Evolutionary conservation across 2,888 invertebrate species (phyloP), one percentile per base, ranked within the genome.

Genomic region (Ectropis crepuscularia): DNA sequence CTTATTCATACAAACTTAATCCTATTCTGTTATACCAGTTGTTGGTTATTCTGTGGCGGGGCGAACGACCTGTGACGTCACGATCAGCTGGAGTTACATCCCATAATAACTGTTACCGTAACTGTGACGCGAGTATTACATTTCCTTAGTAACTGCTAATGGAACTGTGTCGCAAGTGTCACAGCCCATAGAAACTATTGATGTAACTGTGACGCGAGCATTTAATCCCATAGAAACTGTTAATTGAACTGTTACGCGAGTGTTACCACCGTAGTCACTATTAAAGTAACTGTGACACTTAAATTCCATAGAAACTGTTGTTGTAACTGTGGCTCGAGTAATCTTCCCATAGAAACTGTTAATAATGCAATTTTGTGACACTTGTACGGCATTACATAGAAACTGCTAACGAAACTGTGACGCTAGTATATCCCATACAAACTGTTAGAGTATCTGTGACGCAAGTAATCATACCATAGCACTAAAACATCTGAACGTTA

Each of bases 31-130:
- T 9, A 10, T 2, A 6, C 9, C 51, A 36, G n/a, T 37, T 8
- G 45, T 12, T 41, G 46, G 50, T 57, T 51, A 38, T 11, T 46
- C 42, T 61, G 51, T 49, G 68, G 68, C 64, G 74, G 90, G 87
- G 88, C 88, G 80, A 28, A 59, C 79, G 88, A 83, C 88, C 89
- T 74, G 74, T 89, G 89, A 90, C 90, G 90, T 90, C 88, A 88
- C 79, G 70, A 86, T 86, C 90, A 90, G 89, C 91, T 91, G 90
- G 79, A 77, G 67, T 72, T 80, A 85, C 84, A 82, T 74, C 79
- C 76, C 76, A 70, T 68, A 74, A 53, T 53, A 41, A 61, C 54
- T 61, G 43, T 11, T 54, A 49, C 10, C 1, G 4, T 28, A 37
- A 37, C 49, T 49, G 49, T 49, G 49, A 10, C 37, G 9, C 36